These are phyloP conservation scores for Sphenopsis melanotis DNA, from an alignment of 2,797 vertebrate genomes.

Conservation along the genomic window DNA sequence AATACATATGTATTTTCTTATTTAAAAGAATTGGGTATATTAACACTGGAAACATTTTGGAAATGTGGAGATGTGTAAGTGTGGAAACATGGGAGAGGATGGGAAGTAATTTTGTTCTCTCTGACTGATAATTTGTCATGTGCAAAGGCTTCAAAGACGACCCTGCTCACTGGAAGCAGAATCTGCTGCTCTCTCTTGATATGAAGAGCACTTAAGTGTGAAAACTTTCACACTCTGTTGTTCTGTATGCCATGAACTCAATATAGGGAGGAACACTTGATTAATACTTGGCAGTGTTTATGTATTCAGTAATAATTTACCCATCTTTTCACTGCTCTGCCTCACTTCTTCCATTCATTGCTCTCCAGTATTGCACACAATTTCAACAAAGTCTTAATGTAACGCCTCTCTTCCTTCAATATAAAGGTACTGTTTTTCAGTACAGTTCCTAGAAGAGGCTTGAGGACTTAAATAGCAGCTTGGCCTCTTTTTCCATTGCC, in stretches of 20 bases:
- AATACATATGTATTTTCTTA: constrained; percentile 17
- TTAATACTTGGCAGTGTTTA: neutral
- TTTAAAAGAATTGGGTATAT: neutral
- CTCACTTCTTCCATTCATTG: neutral
- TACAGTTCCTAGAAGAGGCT: neutral
- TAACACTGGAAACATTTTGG: neutral
- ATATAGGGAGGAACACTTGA: neutral
- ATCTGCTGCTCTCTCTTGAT: neutral
- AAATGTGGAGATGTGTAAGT: neutral
- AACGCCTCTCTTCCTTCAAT: neutral
- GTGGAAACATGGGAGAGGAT: neutral
- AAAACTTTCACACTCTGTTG: neutral
- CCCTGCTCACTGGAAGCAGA: neutral
- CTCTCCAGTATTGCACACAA: neutral
- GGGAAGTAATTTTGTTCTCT: neutral
- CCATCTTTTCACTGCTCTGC: neutral
- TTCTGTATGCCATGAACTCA: neutral
- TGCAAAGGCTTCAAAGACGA: neutral
- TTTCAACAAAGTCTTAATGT: neutral
- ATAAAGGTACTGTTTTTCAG: neutral
- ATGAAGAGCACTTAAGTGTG: neutral
- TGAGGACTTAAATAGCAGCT: neutral
- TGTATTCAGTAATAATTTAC: neutral
- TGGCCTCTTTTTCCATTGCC: neutral
- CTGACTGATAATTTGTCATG: neutral